Evolutionary conservation across 2,113 vertebrate species (phyloP).

Genomic region (Cyanocitta stelleri): DNA sequence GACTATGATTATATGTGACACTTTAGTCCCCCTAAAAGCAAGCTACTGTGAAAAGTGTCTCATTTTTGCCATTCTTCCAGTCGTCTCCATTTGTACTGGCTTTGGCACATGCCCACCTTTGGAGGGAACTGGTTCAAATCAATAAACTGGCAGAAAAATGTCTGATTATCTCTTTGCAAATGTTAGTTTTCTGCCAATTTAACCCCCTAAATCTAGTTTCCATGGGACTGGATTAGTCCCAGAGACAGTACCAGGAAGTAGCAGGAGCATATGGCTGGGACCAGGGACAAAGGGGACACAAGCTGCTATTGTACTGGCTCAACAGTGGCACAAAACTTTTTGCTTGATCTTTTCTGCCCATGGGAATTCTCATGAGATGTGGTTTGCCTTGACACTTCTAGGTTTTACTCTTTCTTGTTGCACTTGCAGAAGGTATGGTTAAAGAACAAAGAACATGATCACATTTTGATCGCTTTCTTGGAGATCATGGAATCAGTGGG

Average conservation of each 20-base stretch:
- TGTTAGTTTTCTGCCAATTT: background rate
- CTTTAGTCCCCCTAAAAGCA: background rate
- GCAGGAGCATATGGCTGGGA: background rate
- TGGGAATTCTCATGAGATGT: background rate
- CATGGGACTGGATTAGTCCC: background rate
- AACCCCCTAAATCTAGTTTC: background rate
- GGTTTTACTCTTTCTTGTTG: background rate
- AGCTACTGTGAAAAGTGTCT: background rate
- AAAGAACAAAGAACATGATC: background rate
- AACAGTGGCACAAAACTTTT: background rate
- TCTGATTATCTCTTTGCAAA: background rate
- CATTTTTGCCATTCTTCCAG: background rate
- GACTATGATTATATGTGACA: background rate
- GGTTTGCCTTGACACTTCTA: background rate
- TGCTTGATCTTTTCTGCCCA: background rate
- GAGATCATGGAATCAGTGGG: background rate
- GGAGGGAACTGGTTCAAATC: background rate
- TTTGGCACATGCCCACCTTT: background rate
- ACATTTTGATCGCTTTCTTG: accelerated
- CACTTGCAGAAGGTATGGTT: background rate
- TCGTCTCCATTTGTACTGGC: background rate
- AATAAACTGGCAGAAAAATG: background rate
- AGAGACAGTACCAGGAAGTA: background rate
- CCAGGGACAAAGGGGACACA: background rate
- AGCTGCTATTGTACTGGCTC: background rate